phyloP scores from a whole-genome alignment of 2,797 vertebrate species.

The Periparus ater region DNA sequence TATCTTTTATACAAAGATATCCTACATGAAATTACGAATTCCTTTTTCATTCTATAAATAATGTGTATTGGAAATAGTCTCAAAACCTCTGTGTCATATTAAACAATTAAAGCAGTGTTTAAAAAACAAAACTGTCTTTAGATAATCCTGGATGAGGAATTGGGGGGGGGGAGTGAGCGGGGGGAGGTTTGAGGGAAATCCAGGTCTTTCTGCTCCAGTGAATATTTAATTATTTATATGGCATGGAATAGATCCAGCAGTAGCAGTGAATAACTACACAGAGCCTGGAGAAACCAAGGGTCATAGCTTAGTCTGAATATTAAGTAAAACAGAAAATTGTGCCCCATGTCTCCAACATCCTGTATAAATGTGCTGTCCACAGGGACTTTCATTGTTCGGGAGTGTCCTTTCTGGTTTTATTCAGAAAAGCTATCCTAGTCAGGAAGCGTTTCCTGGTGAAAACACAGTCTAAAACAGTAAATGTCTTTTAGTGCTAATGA shows the following conservation, averaged over 20 bases:
- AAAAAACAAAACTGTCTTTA: not conserved
- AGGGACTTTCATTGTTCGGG: conserved; percentile 28
- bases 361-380: conserved; percentile 5
- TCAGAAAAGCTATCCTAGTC: not conserved
- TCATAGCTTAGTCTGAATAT: conserved; percentile 15
- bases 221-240: conserved; percentile 53
- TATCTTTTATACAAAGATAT: conserved; percentile 27
- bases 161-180: too few species aligned
- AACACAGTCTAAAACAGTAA: not conserved
- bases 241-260: not conserved
- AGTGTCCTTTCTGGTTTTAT: conserved; percentile 40
- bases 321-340: conserved; percentile 6
- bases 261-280: not conserved
- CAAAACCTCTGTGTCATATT: not conserved
- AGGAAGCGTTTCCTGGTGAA: not conserved
- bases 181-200: not conserved
- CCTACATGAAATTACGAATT: not conserved
- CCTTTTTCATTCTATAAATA: conserved; percentile 32
- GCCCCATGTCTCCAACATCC: not conserved
- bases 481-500: conserved; percentile 39
- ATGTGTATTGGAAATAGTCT: not conserved
- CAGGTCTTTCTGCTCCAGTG: not conserved
- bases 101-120: not conserved
- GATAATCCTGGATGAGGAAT: not conserved
- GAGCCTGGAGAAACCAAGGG: not conserved